Evolutionary conservation across 2,888 invertebrate genomes (phyloP).

Genomic region (Dysmachus trigonus): DNA sequence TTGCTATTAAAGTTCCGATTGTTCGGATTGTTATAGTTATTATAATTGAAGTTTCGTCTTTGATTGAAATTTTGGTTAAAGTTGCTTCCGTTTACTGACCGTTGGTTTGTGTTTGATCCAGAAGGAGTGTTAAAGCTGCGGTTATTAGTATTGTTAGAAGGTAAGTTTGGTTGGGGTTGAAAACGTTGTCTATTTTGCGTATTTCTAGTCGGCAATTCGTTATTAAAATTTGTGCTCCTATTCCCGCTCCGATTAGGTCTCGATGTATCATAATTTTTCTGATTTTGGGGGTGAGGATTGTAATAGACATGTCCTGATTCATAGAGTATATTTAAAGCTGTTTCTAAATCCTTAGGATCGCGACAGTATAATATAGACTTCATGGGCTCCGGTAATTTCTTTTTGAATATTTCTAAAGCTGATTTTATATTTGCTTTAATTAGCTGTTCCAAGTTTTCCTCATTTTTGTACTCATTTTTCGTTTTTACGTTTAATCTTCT

Average conservation of each 20-base stretch:
- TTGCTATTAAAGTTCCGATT: not conserved
- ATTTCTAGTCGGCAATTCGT: not conserved
- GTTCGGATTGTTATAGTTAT: too few relatives aligned
- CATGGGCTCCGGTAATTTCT: conserved; percentile 19
- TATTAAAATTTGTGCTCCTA: too few relatives aligned
- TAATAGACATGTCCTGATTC: not conserved
- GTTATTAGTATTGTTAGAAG: not conserved
- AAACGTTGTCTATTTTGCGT: not conserved
- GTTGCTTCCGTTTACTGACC: not conserved
- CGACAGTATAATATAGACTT: not conserved
- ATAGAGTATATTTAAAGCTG: not conserved
- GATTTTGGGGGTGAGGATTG: not conserved
- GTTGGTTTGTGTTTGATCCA: not conserved
- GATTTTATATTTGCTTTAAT: not conserved
- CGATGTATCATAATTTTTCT: too few relatives aligned
- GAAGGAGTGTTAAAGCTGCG: not conserved
- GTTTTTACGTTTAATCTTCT: not conserved
- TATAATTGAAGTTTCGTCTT: not conserved
- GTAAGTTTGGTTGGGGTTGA: not conserved
- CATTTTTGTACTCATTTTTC: not conserved
- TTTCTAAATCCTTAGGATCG: not conserved
- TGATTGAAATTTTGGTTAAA: not conserved
- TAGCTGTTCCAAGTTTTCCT: not conserved
- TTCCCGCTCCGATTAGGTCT: too few relatives aligned
- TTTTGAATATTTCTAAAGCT: conserved; percentile 18